Evolutionary conservation across 2,113 vertebrate genomes (phyloP).

Genomic region (Otolemur garnettii): DNA sequence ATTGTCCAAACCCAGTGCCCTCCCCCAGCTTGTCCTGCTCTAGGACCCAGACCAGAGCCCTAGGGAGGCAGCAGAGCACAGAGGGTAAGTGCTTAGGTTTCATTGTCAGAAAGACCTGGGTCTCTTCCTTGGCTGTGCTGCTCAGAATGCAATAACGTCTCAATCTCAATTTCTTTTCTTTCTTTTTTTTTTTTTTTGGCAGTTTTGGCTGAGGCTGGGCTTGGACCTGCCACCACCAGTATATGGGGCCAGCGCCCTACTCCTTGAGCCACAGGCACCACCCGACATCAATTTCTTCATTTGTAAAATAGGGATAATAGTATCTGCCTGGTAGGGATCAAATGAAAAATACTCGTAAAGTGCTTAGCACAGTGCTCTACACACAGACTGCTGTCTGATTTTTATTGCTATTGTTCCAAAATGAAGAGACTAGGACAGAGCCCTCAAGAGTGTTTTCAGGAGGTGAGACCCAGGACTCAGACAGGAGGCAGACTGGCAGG

Average conservation of each 20-base stretch:
- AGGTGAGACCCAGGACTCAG: neutral
- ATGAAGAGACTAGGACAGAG: neutral
- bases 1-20: neutral
- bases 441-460: neutral
- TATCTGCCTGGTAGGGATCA: neutral
- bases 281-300: conserved; percentile 18
- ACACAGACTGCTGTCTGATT: neutral
- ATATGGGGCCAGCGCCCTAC: too few relatives aligned
- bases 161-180: neutral
- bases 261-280: neutral
- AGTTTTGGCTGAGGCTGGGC: too few relatives aligned
- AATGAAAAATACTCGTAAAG: neutral
- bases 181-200: too few relatives aligned
- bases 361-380: neutral
- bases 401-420: neutral
- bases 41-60: too few relatives aligned
- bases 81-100: neutral
- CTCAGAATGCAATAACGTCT: conserved; percentile 5
- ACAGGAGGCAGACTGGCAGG: neutral
- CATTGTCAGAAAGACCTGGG: neutral
- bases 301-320: neutral
- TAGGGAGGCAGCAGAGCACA: neutral
- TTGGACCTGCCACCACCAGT: too few relatives aligned
- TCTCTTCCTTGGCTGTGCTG: neutral
- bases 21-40: neutral